A percentile compares a stretch with the other conserved stretches of the same genome.
These are phyloP conservation scores for Phycodurus eques DNA, from an alignment of 2,113 vertebrate species.

Conservation along the genomic window DNA sequence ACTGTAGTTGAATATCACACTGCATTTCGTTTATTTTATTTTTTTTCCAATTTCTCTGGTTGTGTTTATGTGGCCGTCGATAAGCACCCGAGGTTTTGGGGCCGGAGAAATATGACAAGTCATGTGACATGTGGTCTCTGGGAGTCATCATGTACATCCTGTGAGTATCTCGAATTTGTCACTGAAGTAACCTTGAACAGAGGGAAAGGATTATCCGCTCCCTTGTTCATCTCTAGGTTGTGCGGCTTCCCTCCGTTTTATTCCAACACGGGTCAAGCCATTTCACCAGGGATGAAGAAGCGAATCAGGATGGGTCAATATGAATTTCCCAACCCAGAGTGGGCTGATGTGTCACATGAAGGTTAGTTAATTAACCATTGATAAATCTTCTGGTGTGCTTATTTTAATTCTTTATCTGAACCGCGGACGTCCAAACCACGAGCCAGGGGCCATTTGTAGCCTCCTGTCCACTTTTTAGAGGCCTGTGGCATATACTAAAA, in stretches of 20 bases:
- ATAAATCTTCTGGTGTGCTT: not conserved
- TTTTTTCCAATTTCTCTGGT: not conserved
- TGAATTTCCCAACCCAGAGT: constrained; percentile 94
- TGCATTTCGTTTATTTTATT: not conserved
- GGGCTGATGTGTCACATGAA: constrained; percentile 94
- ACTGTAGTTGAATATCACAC: not conserved
- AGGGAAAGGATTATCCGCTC: not conserved
- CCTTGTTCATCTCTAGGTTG: constrained; percentile 68
- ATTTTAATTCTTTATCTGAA: not conserved
- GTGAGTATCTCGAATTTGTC: constrained; percentile 76
- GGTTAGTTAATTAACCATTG: constrained; percentile 66
- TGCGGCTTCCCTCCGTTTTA: constrained; percentile 98
- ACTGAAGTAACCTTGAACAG: not conserved
- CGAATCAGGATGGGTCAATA: constrained; percentile 98
- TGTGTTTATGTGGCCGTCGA: constrained; percentile 16
- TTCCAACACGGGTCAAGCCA: constrained; percentile 96
- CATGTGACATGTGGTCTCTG: constrained; percentile 99
- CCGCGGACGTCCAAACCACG: not conserved
- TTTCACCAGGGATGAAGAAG: constrained; percentile 97
- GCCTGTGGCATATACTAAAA: no score
- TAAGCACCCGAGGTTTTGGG: constrained; percentile 96
- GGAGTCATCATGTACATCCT: constrained; percentile 99
- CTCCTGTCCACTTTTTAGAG: no score
- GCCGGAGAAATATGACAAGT: constrained; percentile 98
- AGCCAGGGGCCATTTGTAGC: no score